Evolutionary conservation across 2,113 vertebrate genomes (phyloP), one percentile per base, ranked within the genome.

Genomic region (Oriolus oriolus): DNA sequence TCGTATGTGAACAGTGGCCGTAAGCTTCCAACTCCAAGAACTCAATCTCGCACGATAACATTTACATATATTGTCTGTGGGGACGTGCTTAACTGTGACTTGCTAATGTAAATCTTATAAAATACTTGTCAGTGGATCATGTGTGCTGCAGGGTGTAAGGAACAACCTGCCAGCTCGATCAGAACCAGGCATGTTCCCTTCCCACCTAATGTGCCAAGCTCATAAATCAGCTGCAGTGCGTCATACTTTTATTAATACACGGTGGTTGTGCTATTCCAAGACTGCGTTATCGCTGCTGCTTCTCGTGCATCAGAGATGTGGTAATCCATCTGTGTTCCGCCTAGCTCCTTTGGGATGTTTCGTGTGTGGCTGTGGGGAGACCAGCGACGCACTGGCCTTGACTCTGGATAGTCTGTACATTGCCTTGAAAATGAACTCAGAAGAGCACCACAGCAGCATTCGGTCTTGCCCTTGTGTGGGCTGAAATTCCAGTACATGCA

Each of bases 111-210:
- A 81, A 64, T n/a, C 77, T 87, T 81, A 23, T 1, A 24, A 86
- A 91, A 86, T 70, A 44, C 87, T 92, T 87, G 63, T 84, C 83
- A 63, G 85, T 74, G 86, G 42, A 23, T 50, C 0, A 0, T 23
- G 66, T 76, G 64, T 86, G 60, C 86, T 84, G 89, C 56, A 75
- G 75, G 81, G 79, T 1, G 0, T 57, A 64, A 79, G 84, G 52
- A 88, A 22, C 3, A 6, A 63, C 53, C 61, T 87, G 77, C 84
- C 91, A 82, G 81, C 84, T 76, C 84, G 76, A 61, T 89, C 74
- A 95, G 77, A 87, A 53, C 71, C 83, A 87, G 85, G 73, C 76
- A 11, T 69, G 84, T 84, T 80, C 63, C 68, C 77, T 89, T 87
- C 74, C 77, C 87, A 50, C 69, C 65, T 84, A 59, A 28, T 0